Evolutionary conservation across 1,140 invertebrate genomes (phyloP).

Genomic region (Ladona fulva): DNA sequence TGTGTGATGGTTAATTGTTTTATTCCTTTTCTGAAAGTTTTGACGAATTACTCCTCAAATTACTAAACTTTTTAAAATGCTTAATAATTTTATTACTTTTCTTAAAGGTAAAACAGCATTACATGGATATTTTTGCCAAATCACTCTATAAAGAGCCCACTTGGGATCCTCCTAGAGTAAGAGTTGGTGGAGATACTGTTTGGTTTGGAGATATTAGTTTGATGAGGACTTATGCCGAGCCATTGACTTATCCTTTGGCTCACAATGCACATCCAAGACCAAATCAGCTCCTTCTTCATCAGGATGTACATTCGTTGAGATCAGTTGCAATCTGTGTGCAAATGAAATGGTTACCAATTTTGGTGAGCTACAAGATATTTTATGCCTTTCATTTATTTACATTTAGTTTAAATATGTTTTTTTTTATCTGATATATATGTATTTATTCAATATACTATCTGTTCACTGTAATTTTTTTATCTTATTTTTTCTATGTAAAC

Average conservation of each 20-base stretch:
- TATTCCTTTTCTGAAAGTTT: too few relatives aligned
- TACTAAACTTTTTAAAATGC: too few relatives aligned
- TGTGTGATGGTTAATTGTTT: too few relatives aligned
- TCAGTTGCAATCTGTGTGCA: slow-evolving; percentile 72
- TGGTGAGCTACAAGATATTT: slow-evolving; percentile 48
- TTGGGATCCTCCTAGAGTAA: slow-evolving; percentile 37
- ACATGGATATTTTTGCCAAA: slow-evolving; percentile 45
- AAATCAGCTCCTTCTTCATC: slow-evolving; percentile 49
- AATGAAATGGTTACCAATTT: slow-evolving; percentile 85
- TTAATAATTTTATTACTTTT: slow-evolving; percentile 17
- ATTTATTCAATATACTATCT: too few relatives aligned
- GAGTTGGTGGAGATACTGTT: slow-evolving; percentile 42
- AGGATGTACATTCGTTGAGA: slow-evolving; percentile 52
- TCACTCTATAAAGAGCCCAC: slow-evolving; percentile 38
- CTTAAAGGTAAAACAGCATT: slow-evolving; percentile 47
- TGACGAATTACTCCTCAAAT: too few relatives aligned
- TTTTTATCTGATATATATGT: too few relatives aligned
- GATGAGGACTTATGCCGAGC: slow-evolving; percentile 28
- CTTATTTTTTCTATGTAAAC: neutral
- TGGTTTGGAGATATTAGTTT: slow-evolving; percentile 49
- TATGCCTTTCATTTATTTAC: neutral
- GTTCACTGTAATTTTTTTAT: neutral
- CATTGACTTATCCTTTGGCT: neutral
- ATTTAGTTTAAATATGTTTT: too few relatives aligned
- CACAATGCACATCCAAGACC: slow-evolving; percentile 28